phyloP scores from a whole-genome alignment of 2,888 invertebrate species.

The Apantesis nais region DNA sequence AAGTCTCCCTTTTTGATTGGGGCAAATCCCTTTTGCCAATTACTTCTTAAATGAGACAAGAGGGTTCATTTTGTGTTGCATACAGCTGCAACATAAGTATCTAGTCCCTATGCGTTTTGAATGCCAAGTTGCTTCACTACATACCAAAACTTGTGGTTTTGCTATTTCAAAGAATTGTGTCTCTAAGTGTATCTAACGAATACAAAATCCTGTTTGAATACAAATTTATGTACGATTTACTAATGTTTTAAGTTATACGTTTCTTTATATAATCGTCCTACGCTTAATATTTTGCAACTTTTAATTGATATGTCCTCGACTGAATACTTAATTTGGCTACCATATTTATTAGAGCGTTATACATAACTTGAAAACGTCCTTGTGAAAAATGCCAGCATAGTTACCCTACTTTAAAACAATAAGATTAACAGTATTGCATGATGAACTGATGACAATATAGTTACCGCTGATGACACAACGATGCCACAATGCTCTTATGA shows the following conservation, averaged over 20 bases:
- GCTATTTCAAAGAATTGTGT: constrained; percentile 53
- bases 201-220: constrained; percentile 37
- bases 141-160: constrained; percentile 54
- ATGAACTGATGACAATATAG: constrained; percentile 42
- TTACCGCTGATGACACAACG: constrained; percentile 46
- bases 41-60: constrained; percentile 34
- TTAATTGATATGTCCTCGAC: constrained; percentile 36
- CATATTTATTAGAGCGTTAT: constrained; percentile 29
- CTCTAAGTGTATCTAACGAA: constrained; percentile 46
- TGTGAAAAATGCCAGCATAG: constrained; percentile 29
- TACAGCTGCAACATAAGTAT: constrained; percentile 53
- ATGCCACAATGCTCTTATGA: constrained; percentile 50
- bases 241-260: constrained; percentile 9
- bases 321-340: constrained; percentile 32
- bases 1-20: constrained; percentile 68
- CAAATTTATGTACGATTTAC: constrained; percentile 12
- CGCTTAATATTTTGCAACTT: constrained; percentile 27
- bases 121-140: constrained; percentile 62
- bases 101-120: constrained; percentile 52
- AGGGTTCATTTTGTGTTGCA: constrained; percentile 34
- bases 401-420: constrained; percentile 47
- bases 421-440: constrained; percentile 39
- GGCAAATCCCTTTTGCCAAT: constrained; percentile 25
- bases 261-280: constrained; percentile 17
- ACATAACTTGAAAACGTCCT: constrained; percentile 31